Evolutionary conservation across 1,140 invertebrate species (phyloP).

Genomic region (Pseudomyrmex flavicornis): DNA sequence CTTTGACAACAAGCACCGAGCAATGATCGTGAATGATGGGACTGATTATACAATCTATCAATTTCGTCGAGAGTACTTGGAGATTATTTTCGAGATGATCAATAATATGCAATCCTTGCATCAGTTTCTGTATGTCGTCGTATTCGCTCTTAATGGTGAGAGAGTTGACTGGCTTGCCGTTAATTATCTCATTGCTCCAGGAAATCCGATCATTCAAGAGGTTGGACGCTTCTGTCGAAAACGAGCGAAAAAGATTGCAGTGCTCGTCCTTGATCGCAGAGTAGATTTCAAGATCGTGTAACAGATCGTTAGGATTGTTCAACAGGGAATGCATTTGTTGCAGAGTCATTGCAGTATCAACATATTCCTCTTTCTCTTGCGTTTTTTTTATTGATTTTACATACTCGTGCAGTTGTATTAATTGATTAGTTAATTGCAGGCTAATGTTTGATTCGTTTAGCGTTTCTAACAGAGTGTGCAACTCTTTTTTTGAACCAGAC

Average conservation of each 20-base stretch:
- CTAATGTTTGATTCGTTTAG: conserved; percentile 85
- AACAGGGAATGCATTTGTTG: conserved; percentile 84
- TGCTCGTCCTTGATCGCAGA: conserved; percentile 80
- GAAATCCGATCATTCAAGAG: conserved; percentile 85
- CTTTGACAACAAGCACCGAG: conserved; percentile 79
- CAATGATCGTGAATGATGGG: conserved; percentile 86
- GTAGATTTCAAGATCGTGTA: conserved; percentile 85
- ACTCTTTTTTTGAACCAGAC: conserved; percentile 85
- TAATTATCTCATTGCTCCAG: conserved; percentile 71
- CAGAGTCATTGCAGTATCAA: conserved; percentile 84
- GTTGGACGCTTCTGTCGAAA: conserved; percentile 82
- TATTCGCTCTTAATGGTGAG: conserved; percentile 81
- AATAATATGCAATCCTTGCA: conserved; percentile 84
- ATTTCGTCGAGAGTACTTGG: conserved; percentile 84
- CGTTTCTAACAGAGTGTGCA: conserved; percentile 85
- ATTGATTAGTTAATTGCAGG: conserved; percentile 84
- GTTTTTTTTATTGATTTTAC: conserved; percentile 84
- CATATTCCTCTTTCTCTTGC: conserved; percentile 82
- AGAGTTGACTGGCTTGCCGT: conserved; percentile 66
- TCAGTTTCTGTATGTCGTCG: conserved; percentile 82
- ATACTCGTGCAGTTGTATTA: conserved; percentile 85
- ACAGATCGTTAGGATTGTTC: conserved; percentile 83
- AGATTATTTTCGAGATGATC: conserved; percentile 84
- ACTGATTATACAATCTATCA: conserved; percentile 85
- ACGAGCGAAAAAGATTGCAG: conserved; percentile 78